Evolutionary conservation across 1,140 invertebrate species (phyloP).

Genomic region (Pogonomyrmex californicus): DNA sequence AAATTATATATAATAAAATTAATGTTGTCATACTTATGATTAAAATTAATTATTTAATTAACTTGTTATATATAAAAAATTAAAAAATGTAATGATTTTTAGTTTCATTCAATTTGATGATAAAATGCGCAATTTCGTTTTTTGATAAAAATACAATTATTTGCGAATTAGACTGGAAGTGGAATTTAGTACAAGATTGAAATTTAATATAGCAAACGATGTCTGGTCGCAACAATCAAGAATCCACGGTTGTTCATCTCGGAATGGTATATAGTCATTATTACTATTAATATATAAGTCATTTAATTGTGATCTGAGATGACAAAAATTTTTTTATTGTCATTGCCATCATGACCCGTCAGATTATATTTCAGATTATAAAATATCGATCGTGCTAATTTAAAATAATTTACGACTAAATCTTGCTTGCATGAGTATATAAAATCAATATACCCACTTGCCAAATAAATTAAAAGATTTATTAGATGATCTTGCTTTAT

Average conservation of each 20-base stretch:
- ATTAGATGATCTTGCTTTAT: neutral
- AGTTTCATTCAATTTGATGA: neutral
- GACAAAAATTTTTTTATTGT: constrained; percentile 32
- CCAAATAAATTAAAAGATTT: constrained; percentile 2
- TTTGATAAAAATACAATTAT: neutral
- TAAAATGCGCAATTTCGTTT: neutral
- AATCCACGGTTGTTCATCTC: constrained; percentile 13
- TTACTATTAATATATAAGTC: constrained; percentile 65
- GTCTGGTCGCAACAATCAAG: constrained; percentile 10
- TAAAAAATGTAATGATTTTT: neutral
- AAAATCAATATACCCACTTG: neutral
- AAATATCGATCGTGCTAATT: constrained; percentile 12
- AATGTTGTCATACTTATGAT: neutral
- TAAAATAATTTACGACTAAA: constrained; percentile 25
- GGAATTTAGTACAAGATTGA: constrained; percentile 54
- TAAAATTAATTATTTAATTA: neutral
- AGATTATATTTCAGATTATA: constrained; percentile 49
- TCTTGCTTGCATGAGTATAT: neutral
- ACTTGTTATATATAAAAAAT: neutral
- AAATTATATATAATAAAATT: neutral
- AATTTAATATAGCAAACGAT: constrained; percentile 62
- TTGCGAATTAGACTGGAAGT: neutral
- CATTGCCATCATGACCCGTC: constrained; percentile 23
- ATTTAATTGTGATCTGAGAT: neutral
- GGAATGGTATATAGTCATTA: constrained; percentile 54